Base-by-base conservation (phyloP, 2,797 vertebrate genomes). In the Coregonus suidteri region DNA sequence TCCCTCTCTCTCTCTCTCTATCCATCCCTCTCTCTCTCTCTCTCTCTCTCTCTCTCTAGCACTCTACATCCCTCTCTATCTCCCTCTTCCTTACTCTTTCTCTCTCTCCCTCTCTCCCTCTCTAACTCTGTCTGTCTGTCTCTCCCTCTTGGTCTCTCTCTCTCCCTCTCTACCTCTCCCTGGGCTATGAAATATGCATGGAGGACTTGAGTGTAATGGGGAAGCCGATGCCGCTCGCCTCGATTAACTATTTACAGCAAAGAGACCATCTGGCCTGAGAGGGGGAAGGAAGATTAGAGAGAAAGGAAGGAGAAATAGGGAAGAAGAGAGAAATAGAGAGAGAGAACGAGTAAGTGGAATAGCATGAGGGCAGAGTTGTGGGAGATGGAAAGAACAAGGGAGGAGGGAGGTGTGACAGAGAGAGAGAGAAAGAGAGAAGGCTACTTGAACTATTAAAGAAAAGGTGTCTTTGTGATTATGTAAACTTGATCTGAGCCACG, bases 181-280 rank as follows among this genome's bases (percentile, higher is more conserved):
- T 78, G 75, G 67, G 80, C 79, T 80, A 85, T 90, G 71, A 91
- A 90, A 88, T 84, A 89, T 88, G 82, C 75, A 88, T 86, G 81
- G 73, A 74, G 31, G 66, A 84, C 77, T 56, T 74, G 78, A 73
- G 82, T 65, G 74, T 82, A 75, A 53, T 68, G 76, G 78, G 79
- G 82, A 73, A 78, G 68, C 85, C 79, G 76, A 79, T 0, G 59
- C 81, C 53, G 79, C 54, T 18, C 47, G 41, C 80, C 81, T 85
- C 65, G 16, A 88, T 91, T 86, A 89, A 91, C 87, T 89, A 91
- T 92, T 91, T 89, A 90, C 82, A 86, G 75, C 86, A 78, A 31
- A 54, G 59, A 73, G 15, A 84, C 82, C 86, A 89, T 88, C 88
- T 91, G 87, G 84, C 77, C 78, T 1, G 56, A 72, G 66, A 65